Base-by-base conservation (phyloP, 2,888 invertebrate genomes). In the Cephus pygmeus region DNA sequence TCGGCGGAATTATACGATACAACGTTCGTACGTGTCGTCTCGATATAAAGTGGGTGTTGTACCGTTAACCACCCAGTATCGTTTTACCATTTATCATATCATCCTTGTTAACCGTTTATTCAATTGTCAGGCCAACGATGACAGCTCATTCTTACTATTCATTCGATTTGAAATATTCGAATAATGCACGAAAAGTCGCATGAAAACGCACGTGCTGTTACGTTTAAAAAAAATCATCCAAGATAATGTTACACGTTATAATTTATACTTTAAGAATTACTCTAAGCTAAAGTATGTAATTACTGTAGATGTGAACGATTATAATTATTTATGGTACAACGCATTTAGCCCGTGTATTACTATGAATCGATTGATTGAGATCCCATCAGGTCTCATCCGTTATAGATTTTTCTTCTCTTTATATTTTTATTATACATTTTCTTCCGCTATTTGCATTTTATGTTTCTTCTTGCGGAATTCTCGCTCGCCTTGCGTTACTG, bases 401-500 rank as follows among this genome's bases (percentile, higher is more conserved):
- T 56, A 56, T 23, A 56, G 56, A 23, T 40, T 40, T 40, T 6
- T 40, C 36, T 23, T 40, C 15, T 40, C 56, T 56, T 56, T 56
- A 9, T 56, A 56, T 23, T 23, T 56, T 56, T 15, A 9, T 56
- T 56, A 56, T 23, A 23, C 9, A 56, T 56, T 56, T 23, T 56
- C 23, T 56, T 56, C 56, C 40, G 6, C 23, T 40, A 40, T 40
- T 40, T 23, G 40, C 15, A 23, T 15, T 40, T 40, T 40, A 1
- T 15, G 4, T 40, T 40, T 40, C 2, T 56, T 56, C 56, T 23
- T 56, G 0, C 56, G 23, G 15, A 56, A 56, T 56, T 56, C 40
- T 56, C 56, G 23, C 23, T 56, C 56, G 56, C 56, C 56, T 23
- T 15, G 56, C 23, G 80, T 85, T 85, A 83, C 80, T 85, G 85